Percentiles rank a stretch among this genome's conserved stretches.
Evolutionary conservation across 2,888 invertebrate genomes (phyloP).

Genomic region (Eilema griseolum): DNA sequence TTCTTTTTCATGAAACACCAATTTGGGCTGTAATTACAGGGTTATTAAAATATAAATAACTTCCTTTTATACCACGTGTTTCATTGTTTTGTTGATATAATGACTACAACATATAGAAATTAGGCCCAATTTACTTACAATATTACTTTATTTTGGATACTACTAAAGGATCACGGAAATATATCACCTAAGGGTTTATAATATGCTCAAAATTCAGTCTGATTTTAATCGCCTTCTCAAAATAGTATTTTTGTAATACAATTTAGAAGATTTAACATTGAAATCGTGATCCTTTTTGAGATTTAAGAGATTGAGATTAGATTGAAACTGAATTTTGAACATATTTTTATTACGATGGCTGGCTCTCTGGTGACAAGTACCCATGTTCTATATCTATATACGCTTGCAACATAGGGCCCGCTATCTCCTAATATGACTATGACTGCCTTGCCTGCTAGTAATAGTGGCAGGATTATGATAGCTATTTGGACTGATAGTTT

Average conservation of each 20-base stretch:
- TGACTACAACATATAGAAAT: neutral
- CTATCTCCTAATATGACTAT: no score
- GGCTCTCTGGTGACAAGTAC: neutral
- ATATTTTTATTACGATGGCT: no score
- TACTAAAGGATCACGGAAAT: neutral
- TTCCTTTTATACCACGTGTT: neutral
- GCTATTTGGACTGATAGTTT: no score
- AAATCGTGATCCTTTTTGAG: no score
- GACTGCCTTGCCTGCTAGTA: no score
- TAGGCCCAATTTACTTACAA: neutral
- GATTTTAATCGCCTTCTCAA: no score
- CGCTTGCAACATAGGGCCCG: no score
- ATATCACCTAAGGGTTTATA: neutral
- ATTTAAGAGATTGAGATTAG: no score
- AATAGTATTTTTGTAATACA: no score
- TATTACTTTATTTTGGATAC: neutral
- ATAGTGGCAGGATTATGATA: neutral
- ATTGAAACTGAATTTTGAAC: no score
- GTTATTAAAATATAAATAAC: slow-evolving; percentile 7
- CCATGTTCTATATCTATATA: neutral
- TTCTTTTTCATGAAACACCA: neutral
- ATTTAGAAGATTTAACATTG: no score
- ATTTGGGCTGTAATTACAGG: neutral
- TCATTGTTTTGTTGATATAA: neutral
- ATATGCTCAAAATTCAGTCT: no score